Evolutionary conservation across 2,113 vertebrate species (phyloP).

Genomic region (Neogale vison): DNA sequence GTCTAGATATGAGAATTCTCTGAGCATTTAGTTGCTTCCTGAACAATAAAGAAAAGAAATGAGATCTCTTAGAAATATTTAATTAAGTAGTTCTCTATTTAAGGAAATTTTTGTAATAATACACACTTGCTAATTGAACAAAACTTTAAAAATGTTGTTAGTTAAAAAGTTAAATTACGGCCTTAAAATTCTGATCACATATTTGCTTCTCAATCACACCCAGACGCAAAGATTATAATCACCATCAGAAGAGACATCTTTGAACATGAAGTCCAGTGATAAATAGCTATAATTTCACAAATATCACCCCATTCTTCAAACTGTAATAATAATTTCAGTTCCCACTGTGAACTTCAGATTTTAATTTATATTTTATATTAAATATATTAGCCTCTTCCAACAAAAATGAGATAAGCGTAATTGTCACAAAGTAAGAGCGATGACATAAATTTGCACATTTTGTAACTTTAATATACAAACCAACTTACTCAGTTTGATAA

Average conservation of each 20-base stretch:
- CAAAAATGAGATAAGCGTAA: neutral
- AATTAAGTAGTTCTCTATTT: neutral
- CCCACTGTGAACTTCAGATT: neutral
- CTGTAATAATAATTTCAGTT: conserved; percentile 31
- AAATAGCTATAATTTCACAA: conserved; percentile 47
- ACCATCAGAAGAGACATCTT: neutral
- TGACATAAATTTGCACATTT: neutral
- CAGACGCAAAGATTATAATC: conserved; percentile 19
- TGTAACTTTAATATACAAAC: neutral
- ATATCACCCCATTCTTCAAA: neutral
- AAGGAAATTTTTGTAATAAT: neutral
- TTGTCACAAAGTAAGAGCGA: neutral
- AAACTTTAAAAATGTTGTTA: neutral
- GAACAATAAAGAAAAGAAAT: conserved; percentile 12
- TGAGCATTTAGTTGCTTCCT: neutral
- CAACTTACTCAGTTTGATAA: conserved; percentile 26
- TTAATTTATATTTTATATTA: conserved; percentile 38
- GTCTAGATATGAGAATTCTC: neutral
- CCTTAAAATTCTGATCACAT: neutral
- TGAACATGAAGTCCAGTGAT: neutral
- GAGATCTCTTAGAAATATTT: neutral
- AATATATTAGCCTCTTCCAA: neutral
- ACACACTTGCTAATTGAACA: neutral
- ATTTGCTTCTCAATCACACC: conserved; percentile 1
- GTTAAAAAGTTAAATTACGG: neutral